Conservation (phyloP, 2,113 vertebrate species). For the Muntiacus reevesi region DNA sequence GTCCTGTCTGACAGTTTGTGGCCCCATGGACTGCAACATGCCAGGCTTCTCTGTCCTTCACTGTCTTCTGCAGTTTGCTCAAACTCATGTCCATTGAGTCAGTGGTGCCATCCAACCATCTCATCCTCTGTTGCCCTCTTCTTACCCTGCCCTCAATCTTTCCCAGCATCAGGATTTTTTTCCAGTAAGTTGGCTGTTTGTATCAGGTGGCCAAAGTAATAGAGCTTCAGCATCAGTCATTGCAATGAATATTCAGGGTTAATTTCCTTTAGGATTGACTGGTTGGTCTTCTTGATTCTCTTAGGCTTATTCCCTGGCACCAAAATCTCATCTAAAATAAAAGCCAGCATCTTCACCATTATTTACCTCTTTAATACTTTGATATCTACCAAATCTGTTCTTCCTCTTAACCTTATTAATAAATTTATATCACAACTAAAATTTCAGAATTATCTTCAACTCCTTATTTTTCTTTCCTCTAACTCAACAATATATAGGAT, state of each 20-base stretch:
- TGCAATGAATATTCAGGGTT: not conserved
- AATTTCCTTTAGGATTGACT: not conserved
- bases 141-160: not conserved
- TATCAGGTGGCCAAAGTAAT: not conserved
- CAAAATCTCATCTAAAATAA: constrained; percentile 15
- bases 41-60: not conserved
- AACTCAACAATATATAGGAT: not conserved
- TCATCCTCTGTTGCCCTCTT: not conserved
- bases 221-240: not conserved
- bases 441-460: not conserved
- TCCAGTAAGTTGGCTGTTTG: not conserved
- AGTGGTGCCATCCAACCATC: not conserved
- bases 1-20: fast-evolving
- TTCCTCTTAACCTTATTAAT: not conserved
- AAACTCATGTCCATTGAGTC: not conserved
- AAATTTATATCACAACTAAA: not conserved
- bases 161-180: not conserved
- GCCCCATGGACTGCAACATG: not conserved
- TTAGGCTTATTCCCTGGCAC: not conserved
- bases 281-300: not conserved
- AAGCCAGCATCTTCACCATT: not conserved
- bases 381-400: not conserved
- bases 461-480: not conserved
- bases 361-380: not conserved
- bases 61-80: not conserved